Conservation (phyloP, 2,888 invertebrate species). For the Lepidochitona cinerea region DNA sequence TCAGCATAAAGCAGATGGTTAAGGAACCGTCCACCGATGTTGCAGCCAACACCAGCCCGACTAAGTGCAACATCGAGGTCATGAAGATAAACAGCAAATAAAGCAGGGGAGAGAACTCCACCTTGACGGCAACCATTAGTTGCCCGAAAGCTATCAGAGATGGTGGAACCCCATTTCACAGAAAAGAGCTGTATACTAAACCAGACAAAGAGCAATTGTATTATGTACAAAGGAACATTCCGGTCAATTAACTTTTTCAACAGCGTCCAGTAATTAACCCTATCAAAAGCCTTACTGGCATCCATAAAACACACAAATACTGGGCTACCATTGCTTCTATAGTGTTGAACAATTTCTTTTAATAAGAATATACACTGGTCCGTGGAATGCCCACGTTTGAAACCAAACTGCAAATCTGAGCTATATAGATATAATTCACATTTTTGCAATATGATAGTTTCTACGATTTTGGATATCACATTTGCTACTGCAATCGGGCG, state of each 20-base stretch:
- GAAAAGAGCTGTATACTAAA: not conserved
- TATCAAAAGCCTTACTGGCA: constrained; percentile 11
- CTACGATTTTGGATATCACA: not conserved
- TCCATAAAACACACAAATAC: not conserved
- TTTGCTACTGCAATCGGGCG: too few species aligned
- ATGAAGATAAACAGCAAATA: constrained; percentile 3
- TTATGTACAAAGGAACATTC: not conserved
- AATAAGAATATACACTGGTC: not conserved
- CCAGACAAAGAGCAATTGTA: not conserved
- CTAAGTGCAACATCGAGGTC: not conserved
- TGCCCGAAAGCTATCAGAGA: not conserved
- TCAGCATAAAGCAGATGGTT: not conserved
- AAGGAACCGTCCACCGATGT: not conserved
- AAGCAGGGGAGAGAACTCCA: not conserved
- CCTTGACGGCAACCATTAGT: not conserved
- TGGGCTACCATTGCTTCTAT: not conserved
- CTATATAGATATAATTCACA: not conserved
- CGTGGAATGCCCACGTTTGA: not conserved
- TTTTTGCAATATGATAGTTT: constrained; percentile 1
- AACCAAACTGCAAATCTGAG: constrained; percentile 2
- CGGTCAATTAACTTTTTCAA: not conserved
- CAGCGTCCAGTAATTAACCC: not conserved
- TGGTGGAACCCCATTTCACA: not conserved
- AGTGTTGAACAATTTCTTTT: not conserved
- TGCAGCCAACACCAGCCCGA: not conserved